phyloP scores from a whole-genome alignment of 1,140 invertebrate species.

The Drosophila persimilis region DNA sequence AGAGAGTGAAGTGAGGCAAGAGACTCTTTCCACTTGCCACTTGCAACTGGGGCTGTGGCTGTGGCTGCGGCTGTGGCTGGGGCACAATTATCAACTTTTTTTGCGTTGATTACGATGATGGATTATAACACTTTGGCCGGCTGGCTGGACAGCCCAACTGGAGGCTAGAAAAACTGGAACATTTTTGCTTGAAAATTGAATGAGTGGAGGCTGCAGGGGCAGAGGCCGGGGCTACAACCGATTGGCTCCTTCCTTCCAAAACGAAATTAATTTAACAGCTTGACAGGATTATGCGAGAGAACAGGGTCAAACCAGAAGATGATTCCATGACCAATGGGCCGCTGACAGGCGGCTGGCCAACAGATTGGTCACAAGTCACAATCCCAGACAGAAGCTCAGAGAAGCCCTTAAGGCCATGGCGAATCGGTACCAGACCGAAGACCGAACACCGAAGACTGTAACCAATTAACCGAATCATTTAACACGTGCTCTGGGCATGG shows the following conservation, averaged over 20 bases:
- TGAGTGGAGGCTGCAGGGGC: background rate
- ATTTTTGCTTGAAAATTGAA: constrained; percentile 20
- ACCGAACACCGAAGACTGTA: constrained; percentile 11
- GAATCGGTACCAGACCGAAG: constrained; percentile 11
- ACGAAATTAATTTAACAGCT: constrained; percentile 77
- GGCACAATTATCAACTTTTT: constrained; percentile 59
- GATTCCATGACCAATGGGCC: constrained; percentile 19
- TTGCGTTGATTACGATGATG: constrained; percentile 76
- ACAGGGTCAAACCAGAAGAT: constrained; percentile 29
- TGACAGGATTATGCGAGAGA: constrained; percentile 67
- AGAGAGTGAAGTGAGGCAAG: constrained; percentile 47
- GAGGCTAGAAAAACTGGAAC: constrained; percentile 43
- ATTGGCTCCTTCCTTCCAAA: constrained; percentile 7
- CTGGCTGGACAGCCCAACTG: constrained; percentile 23
- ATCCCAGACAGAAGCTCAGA: constrained; percentile 36
- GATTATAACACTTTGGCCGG: constrained; percentile 73
- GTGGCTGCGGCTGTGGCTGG: background rate
- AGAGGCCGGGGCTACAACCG: constrained; percentile 29
- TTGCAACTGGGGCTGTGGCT: no score
- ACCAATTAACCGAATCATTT: constrained; percentile 50
- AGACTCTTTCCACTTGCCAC: background rate
- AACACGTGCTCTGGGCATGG: constrained; percentile 31
- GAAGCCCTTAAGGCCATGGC: constrained; percentile 29
- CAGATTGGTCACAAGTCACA: constrained; percentile 73
- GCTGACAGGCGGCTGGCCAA: constrained; percentile 47